Evolutionary conservation across 2,797 vertebrate genomes (phyloP).

Genomic region (Falco biarmicus): DNA sequence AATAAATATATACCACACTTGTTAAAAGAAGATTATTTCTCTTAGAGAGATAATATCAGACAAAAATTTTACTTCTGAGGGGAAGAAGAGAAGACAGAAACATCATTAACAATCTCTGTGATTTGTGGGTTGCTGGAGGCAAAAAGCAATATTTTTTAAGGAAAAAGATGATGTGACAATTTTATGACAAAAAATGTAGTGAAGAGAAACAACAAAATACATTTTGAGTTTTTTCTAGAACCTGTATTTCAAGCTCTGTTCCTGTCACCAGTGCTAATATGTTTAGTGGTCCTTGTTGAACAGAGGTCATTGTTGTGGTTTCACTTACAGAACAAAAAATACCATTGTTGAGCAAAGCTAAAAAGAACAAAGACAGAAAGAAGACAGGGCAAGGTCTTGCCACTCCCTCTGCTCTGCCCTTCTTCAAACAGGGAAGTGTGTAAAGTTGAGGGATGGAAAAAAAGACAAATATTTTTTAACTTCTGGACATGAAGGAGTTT

Average conservation of each 20-base stretch:
- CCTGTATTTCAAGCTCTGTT: not conserved
- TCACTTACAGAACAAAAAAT: not conserved
- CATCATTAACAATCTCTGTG: not conserved
- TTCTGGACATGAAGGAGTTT: not conserved
- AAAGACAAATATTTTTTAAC: not conserved
- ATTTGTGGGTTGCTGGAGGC: constrained; percentile 36
- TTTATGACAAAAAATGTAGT: constrained; percentile 31
- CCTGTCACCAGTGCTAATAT: not conserved
- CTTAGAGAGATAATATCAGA: not conserved
- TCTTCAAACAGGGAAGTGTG: not conserved
- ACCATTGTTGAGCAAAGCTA: not conserved
- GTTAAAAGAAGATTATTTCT: not conserved
- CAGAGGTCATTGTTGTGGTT: not conserved
- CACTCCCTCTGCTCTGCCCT: not conserved
- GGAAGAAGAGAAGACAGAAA: not conserved
- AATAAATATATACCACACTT: not conserved
- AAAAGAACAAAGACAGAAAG: not conserved
- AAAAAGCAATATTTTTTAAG: constrained; percentile 37
- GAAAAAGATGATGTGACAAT: constrained; percentile 27
- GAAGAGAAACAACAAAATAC: not conserved
- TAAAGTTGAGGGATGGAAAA: not conserved
- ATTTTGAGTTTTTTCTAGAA: constrained; percentile 6
- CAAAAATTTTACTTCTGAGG: not conserved
- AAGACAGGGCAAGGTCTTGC: not conserved
- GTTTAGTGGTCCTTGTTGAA: not conserved